Evolutionary conservation across 2,113 vertebrate genomes (phyloP), one percentile per base, ranked within the genome.

Genomic region (Vireo altiloquus): DNA sequence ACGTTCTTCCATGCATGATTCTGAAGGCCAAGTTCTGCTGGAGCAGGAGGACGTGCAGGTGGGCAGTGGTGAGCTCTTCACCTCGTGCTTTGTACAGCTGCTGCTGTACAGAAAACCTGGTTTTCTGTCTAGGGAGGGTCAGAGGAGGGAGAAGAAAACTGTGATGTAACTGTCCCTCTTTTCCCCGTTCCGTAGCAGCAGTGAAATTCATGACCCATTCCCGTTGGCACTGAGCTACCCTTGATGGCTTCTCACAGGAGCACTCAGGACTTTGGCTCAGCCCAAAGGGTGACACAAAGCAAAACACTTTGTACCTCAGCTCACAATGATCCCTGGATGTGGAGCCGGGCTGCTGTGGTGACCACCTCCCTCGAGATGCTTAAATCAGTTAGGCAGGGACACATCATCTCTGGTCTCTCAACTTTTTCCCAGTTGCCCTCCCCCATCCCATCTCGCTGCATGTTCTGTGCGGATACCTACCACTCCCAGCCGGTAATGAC

Each of bases 401-500:
- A 74, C 47, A 71, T 89, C 77, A 44, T 81, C 72, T 87, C 94
- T 92, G 74, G 76, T 92, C 40, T 96, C 89, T 91, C 66, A 31
- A 77, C 40, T 85, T 75, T 69, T 90, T 95, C 90, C 92, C 88
- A 1, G 2, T 89, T 92, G 92, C 82, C 82, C 95, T 92, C 94
- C 95, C 91, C 96, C 87, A 91, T 96, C 91, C 82, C 82, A 71
- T 92, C 60, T 47, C 89, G 40, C 93, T 63, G 89, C 70, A 37
- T 84, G 81, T 94, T 94, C 84, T 95, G 79, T 84, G 72, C 2
- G 9, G 95, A 95, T 95, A 94, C 95, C 96, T 95, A 92, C 96
- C 97, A 95, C 95, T 96, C 96, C 96, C 95, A 94, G 80, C 81
- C 80, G n/a, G 76, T 97, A 96, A 97, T 97, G 95, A 96, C 96